Evolutionary conservation across 2,888 invertebrate species (phyloP).

Genomic region (Agapetus fuscipes): DNA sequence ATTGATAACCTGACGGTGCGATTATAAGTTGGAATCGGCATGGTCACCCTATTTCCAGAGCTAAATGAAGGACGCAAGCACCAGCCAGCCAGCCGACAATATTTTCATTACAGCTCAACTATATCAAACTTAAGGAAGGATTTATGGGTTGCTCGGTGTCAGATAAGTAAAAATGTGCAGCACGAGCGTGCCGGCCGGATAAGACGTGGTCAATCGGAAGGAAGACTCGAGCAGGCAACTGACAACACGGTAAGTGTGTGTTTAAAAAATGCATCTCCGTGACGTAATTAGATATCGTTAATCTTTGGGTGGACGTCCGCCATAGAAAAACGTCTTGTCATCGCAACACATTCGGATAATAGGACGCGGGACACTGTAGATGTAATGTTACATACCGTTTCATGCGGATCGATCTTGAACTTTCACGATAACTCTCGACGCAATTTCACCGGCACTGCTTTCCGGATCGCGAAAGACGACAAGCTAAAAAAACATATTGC

Average conservation of each 20-base stretch:
- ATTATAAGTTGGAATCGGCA: no score
- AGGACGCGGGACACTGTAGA: background rate
- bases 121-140: no score
- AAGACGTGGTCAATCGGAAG: background rate
- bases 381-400: slow-evolving; percentile 6
- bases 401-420: slow-evolving; percentile 12
- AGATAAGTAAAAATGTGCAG: background rate
- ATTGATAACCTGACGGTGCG: no score
- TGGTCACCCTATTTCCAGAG: no score
- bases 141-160: no score
- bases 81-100: no score
- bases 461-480: slow-evolving; percentile 6
- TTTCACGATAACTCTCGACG: slow-evolving; percentile 11
- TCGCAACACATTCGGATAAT: slow-evolving; percentile 6
- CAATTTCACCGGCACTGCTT: slow-evolving; percentile 12
- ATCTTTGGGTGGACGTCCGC: slow-evolving; percentile 6
- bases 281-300: slow-evolving; percentile 16
- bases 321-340: slow-evolving; percentile 17
- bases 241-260: no score
- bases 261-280: slow-evolving; percentile 15
- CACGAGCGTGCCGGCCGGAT: background rate
- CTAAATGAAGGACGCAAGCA: no score
- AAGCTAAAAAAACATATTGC: slow-evolving; percentile 16
- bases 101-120: no score
- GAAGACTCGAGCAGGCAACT: no score